Evolutionary conservation across 2,113 vertebrate genomes (phyloP).

Genomic region (Epinephelus moara): DNA sequence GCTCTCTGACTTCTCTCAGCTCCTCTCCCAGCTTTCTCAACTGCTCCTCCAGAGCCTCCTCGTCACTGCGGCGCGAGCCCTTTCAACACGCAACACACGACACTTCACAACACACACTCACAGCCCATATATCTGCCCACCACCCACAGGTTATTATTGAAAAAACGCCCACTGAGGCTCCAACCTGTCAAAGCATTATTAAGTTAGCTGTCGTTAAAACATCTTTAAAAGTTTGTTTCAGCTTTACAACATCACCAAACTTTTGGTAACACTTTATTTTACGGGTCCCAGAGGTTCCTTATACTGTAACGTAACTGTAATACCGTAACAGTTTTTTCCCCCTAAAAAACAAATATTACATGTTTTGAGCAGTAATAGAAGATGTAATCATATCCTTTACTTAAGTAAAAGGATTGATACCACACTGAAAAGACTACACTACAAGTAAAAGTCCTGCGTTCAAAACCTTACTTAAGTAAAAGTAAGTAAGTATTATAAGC

Average conservation of each 20-base stretch:
- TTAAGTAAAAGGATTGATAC: too few relatives aligned
- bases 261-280: background rate
- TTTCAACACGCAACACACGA: conserved; percentile 68
- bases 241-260: background rate
- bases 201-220: background rate
- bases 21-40: conserved; percentile 94
- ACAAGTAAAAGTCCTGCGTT: too few relatives aligned
- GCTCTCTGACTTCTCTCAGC: conserved; percentile 89
- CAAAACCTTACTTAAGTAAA: too few relatives aligned
- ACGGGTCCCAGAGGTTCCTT: background rate
- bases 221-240: background rate
- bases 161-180: conserved; percentile 76
- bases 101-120: conserved; percentile 35
- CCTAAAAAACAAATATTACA: too few relatives aligned
- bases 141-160: background rate
- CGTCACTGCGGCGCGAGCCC: conserved; percentile 93
- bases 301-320: background rate
- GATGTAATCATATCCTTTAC: too few relatives aligned
- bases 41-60: conserved; percentile 96
- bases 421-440: too few relatives aligned
- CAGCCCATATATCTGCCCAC: background rate
- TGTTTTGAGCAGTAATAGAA: too few relatives aligned
- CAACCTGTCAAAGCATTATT: too few relatives aligned
- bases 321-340: too few relatives aligned
- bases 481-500: too few relatives aligned